phyloP scores from a whole-genome alignment of 2,888 invertebrate species.

The Thymelicus sylvestris region DNA sequence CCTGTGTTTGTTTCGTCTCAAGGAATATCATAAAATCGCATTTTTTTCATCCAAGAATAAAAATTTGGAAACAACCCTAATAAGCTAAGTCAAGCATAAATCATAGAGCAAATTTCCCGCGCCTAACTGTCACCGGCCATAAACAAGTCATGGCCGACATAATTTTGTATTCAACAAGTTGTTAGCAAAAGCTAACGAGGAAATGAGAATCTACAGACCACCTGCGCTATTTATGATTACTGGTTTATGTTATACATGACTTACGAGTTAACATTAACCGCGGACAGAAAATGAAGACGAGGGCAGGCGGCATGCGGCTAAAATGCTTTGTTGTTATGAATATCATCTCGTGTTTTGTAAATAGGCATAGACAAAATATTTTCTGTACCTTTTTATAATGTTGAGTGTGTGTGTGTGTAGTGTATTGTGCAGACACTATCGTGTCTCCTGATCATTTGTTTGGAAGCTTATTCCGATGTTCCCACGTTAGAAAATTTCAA shows the following conservation, averaged over 20 bases:
- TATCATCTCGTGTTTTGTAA: too few relatives aligned
- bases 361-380: too few relatives aligned
- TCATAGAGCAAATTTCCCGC: slow-evolving; percentile 6
- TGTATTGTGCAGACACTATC: too few relatives aligned
- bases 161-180: slow-evolving; percentile 16
- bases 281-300: not conserved
- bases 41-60: too few relatives aligned
- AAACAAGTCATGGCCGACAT: slow-evolving; percentile 8
- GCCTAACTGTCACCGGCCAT: slow-evolving; percentile 14
- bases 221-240: not conserved
- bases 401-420: too few relatives aligned
- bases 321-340: too few relatives aligned
- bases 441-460: too few relatives aligned
- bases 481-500: too few relatives aligned
- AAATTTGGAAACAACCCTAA: not conserved
- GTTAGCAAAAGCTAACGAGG: slow-evolving; percentile 12
- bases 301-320: not conserved
- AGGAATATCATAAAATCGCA: too few relatives aligned
- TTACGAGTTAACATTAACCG: not conserved
- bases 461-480: too few relatives aligned
- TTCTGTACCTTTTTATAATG: too few relatives aligned
- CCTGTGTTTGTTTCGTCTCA: too few relatives aligned
- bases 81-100: not conserved
- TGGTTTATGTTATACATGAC: not conserved
- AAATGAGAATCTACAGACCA: slow-evolving; percentile 15